A percentile compares a stretch with the other conserved stretches of the same genome.
phyloP scores from a whole-genome alignment of 2,797 vertebrate genomes.

The Tenualosa ilisha region DNA sequence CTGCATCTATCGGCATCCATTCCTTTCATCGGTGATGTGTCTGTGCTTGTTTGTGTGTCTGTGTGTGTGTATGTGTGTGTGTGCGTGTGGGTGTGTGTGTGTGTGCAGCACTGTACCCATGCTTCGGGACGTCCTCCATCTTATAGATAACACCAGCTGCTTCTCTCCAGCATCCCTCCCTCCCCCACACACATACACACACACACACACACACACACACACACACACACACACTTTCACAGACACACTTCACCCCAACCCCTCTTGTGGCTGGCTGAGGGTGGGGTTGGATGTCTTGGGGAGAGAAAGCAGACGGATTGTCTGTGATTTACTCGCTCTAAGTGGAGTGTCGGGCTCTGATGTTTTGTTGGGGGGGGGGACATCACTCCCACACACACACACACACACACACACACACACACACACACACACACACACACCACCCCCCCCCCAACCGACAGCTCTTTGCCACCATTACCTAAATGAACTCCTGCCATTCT shows the following conservation, averaged over 20 bases:
- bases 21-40: neutral
- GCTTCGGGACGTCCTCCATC: constrained; percentile 33
- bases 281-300: constrained; percentile 19
- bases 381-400: neutral
- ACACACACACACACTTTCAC: neutral
- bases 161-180: constrained; percentile 26
- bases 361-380: constrained; percentile 36
- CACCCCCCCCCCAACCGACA: constrained; percentile 20
- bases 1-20: constrained; percentile 7
- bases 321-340: constrained; percentile 52
- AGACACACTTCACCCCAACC: neutral
- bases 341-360: constrained; percentile 47
- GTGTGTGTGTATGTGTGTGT: neutral
- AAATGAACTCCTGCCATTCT: constrained; percentile 54
- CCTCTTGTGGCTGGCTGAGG: neutral
- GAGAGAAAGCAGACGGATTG: constrained; percentile 49
- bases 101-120: neutral
- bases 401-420: neutral
- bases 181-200: neutral
- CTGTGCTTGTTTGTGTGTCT: neutral
- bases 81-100: neutral
- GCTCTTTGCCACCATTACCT: constrained; percentile 56
- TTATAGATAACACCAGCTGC: constrained; percentile 38
- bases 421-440: neutral
- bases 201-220: constrained; percentile 35